Base-by-base conservation (phyloP, 30 jellyfish, hydroid and myxozoan species). In the Turritopsis rubra region DNA sequence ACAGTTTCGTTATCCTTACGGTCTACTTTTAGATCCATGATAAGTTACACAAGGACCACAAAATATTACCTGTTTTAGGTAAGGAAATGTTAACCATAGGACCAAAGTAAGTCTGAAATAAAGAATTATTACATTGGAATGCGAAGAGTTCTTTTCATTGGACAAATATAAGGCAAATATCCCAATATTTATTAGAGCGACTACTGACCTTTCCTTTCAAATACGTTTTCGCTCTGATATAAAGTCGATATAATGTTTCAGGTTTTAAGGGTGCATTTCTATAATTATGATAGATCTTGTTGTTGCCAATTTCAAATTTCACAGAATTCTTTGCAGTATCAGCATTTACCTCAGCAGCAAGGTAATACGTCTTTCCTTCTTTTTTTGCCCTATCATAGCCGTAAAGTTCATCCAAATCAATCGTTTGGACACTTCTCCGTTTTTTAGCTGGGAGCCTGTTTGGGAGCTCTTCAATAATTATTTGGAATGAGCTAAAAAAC, bases 241-340 rank as follows among this genome's bases (percentile, higher is more conserved):
- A 92, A 26, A 86, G 81, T 75, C 52, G 74, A 80, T 90, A 90
- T 20, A 54, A 83, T 18, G 93, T 81, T 31, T 76, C 76, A 18
- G 97, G 96, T 22, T 65, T 28, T 65, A 90, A 70, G 17, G 97
- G 97, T 13, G 92, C 93, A 86, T 90, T 90, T 52, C 79, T 54
- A 53, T 81, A 90, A 0, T 93, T 93, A 81, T 83, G 75, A 81
- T 90, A 90, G 29, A 29, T 28, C 28, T 83, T 84, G 52, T 89
- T 92, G 74, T 90, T 87, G 5, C 97, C 97, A 54, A 90, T 87
- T 71, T 66, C 85, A 75, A 90, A 86, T 28, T 52, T 28, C 3
- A 95, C 90, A 8, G 87, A 29, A 28, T 22, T 23, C 71, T 74
- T 27, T 0, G 87, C 79, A 29, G 60, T 74, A 71, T 60, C 74